These are phyloP conservation scores for Sarcoramphus papa DNA, from an alignment of 2,797 vertebrate species.

Conservation along the genomic window DNA sequence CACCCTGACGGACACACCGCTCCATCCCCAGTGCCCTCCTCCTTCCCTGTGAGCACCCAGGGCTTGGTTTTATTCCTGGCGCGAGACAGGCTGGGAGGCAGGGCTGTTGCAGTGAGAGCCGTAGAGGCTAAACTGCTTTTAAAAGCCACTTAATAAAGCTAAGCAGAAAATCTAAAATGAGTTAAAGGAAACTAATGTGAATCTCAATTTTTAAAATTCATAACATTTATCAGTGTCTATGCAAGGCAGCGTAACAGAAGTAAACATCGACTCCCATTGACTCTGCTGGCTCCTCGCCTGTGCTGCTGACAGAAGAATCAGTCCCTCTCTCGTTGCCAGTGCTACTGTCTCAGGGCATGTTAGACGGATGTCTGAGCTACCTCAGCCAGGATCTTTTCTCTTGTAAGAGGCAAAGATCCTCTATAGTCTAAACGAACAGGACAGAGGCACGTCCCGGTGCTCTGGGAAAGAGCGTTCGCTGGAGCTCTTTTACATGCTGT, in stretches of 20 bases:
- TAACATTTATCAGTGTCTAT: constrained; percentile 53
- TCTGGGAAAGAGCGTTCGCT: neutral
- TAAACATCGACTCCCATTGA: constrained; percentile 36
- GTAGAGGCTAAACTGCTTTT: constrained; percentile 14
- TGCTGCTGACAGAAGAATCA: neutral
- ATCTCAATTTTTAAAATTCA: constrained; percentile 57
- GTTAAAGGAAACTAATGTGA: constrained; percentile 52
- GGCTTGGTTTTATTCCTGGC: neutral
- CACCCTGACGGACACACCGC: fast-evolving
- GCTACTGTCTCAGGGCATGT: neutral
- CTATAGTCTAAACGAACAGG: neutral
- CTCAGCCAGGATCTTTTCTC: constrained; percentile 1
- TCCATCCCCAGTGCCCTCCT: neutral
- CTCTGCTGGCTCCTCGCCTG: neutral
- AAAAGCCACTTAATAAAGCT: constrained; percentile 59
- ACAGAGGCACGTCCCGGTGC: neutral
- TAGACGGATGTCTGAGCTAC: constrained; percentile 17
- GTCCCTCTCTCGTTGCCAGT: neutral
- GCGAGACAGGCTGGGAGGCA: neutral
- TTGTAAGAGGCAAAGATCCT: constrained; percentile 12
- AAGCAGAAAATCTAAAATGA: constrained; percentile 54
- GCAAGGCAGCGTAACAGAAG: neutral
- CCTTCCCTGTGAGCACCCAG: neutral
- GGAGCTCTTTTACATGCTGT: constrained; percentile 19
- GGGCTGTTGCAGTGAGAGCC: neutral